These are phyloP conservation scores for Rhodeus uyekii DNA, from an alignment of 2,797 vertebrate genomes.

Conservation along the genomic window DNA sequence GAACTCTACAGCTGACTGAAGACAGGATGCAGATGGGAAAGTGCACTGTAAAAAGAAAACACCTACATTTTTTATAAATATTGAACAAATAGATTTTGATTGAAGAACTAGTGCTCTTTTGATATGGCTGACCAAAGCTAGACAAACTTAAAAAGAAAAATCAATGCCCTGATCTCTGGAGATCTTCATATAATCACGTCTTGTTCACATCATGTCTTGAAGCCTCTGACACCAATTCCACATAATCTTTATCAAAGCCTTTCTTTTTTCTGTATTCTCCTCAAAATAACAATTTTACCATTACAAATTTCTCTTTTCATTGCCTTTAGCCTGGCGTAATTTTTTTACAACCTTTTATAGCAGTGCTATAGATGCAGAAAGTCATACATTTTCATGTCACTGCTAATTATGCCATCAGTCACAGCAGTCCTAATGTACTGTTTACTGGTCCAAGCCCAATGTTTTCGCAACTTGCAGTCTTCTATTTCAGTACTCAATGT, in stretches of 20 bases:
- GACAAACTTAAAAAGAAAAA: conserved; percentile 7
- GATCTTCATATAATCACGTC: conserved; percentile 29
- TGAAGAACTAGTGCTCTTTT: background rate
- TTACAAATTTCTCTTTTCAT: conserved; percentile 11
- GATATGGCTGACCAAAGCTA: conserved; percentile 8
- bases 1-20: background rate
- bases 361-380: conserved; percentile 16
- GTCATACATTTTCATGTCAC: conserved; percentile 34
- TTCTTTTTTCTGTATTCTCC: conserved; percentile 10
- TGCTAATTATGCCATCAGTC: conserved; percentile 48
- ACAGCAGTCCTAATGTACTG: conserved; percentile 30
- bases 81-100: conserved; percentile 2
- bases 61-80: conserved; percentile 1
- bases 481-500: background rate
- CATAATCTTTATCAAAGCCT: conserved; percentile 10
- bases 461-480: conserved; percentile 30
- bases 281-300: background rate
- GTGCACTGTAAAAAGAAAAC: background rate
- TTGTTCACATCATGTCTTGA: background rate
- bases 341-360: conserved; percentile 25
- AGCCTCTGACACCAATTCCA: conserved; percentile 35
- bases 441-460: conserved; percentile 33
- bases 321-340: conserved; percentile 31
- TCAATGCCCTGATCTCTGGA: conserved; percentile 12
- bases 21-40: background rate